Evolutionary conservation across 2,797 vertebrate species (phyloP).

Genomic region (Anisognathus igniventris): DNA sequence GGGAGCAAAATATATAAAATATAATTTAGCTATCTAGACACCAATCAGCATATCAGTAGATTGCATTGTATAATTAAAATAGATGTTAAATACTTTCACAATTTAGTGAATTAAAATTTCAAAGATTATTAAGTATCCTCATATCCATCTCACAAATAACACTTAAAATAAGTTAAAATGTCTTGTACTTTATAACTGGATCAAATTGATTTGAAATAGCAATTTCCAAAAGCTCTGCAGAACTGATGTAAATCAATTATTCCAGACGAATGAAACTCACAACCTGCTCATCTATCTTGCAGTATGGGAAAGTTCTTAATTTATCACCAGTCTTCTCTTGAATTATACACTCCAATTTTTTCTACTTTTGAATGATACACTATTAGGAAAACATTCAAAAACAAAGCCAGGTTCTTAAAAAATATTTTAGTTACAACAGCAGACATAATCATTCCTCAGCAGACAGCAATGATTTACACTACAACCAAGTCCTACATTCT

Average conservation of each 20-base stretch:
- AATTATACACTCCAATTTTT: neutral
- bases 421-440: neutral
- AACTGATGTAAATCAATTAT: slow-evolving; percentile 57
- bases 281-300: neutral
- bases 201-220: slow-evolving; percentile 53
- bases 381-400: neutral
- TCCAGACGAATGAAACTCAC: slow-evolving; percentile 37
- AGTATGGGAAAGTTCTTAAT: neutral
- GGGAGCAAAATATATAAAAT: neutral
- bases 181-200: slow-evolving; percentile 28
- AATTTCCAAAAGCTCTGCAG: slow-evolving; percentile 37
- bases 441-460: neutral
- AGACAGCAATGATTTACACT: neutral
- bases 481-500: neutral
- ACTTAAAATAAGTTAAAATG: slow-evolving; percentile 46
- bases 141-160: neutral
- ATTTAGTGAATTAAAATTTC: slow-evolving; percentile 30
- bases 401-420: neutral
- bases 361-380: neutral
- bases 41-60: neutral
- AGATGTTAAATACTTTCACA: neutral
- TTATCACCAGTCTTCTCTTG: slow-evolving; percentile 2
- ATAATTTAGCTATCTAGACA: neutral
- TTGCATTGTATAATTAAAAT: neutral
- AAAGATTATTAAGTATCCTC: neutral